Base-by-base conservation (phyloP, 2,888 invertebrate genomes). In the Diplolepis rosae region DNA sequence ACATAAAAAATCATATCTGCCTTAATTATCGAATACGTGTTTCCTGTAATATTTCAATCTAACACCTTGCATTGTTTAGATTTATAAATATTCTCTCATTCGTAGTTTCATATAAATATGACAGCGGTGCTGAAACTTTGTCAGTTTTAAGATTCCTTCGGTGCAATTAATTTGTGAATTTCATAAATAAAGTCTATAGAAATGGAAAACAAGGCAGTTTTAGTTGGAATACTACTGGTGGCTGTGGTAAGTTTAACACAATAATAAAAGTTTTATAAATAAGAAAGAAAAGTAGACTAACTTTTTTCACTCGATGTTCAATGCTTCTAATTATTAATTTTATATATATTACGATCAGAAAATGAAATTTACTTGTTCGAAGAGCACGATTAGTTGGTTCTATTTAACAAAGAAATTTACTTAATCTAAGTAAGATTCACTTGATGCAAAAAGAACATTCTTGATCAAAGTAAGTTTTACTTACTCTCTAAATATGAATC, bases 1-100 rank as follows among this genome's bases (percentile, higher is more conserved):
- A 61, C 13, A 39, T 61, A 61, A 61, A 39, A 48, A 61, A 39
- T 13, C 39, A 11, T 30, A 54, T 15, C 9, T 32, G 4, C 9
- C 9, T 4, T 1, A 13, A 61, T 39, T 39, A 61, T 61, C 39
- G 24, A 35, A 61, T 24, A 22, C 13, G 27, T 61, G 50, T 22
- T 24, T 27, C 24, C 24, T 61, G 9, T 61, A 22, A 18, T 22
- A 1, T 39, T 61, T n/a, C 7, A 61, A 61, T 18, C 22, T 22
- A 39, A 39, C 61, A 61, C 61, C 35, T 61, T 61, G 61, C 35
- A 61, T 61, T 61, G 39, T 61, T 24, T 27, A 3, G 39, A n/a
- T 1, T 39, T 39, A 42, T 39, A 9, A 61, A 39, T 27, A 39
- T 39, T 24, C n/a, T 27, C 24, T 61, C 7, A 61, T 61, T 24